These are phyloP conservation scores for Cabera pusaria DNA, from an alignment of 2,888 invertebrate genomes.

Conservation along the genomic window DNA sequence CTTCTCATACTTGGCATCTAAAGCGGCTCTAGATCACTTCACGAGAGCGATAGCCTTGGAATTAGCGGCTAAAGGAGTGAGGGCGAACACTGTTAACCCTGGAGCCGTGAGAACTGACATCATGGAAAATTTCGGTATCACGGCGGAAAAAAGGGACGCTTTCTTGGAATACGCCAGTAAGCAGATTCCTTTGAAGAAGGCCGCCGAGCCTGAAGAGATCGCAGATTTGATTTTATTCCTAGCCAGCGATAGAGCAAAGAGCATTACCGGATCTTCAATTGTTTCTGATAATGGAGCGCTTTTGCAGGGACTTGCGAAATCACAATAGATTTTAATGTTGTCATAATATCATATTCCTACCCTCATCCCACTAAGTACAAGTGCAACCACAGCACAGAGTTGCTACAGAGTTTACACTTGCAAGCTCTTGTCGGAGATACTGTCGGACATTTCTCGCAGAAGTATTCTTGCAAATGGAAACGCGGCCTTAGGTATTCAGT, in stretches of 20 bases:
- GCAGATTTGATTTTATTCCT: constrained; percentile 39
- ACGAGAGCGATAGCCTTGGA: constrained; percentile 77
- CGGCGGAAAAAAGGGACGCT: not conserved
- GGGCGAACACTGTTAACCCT: constrained; percentile 74
- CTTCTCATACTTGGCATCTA: constrained; percentile 32
- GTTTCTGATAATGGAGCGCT: constrained; percentile 27
- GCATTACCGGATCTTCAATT: constrained; percentile 36
- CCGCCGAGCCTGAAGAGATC: constrained; percentile 36
- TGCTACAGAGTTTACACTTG: too few species aligned
- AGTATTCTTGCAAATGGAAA: too few species aligned
- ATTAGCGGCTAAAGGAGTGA: constrained; percentile 86
- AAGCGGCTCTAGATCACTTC: constrained; percentile 40
- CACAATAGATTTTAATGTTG: too few species aligned
- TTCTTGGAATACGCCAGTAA: not conserved
- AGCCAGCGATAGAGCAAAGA: constrained; percentile 39
- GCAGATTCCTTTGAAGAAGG: constrained; percentile 1
- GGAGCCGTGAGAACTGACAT: constrained; percentile 26
- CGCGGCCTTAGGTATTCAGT: too few species aligned
- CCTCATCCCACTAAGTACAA: too few species aligned
- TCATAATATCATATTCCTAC: too few species aligned
- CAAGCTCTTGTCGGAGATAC: too few species aligned
- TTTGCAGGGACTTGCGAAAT: too few species aligned
- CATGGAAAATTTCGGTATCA: constrained; percentile 1
- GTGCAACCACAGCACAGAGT: too few species aligned
- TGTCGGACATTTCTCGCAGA: too few species aligned